Evolutionary conservation across 2,113 vertebrate species (phyloP), one percentile per base, ranked within the genome.

Genomic region (Otocyon megalotis): DNA sequence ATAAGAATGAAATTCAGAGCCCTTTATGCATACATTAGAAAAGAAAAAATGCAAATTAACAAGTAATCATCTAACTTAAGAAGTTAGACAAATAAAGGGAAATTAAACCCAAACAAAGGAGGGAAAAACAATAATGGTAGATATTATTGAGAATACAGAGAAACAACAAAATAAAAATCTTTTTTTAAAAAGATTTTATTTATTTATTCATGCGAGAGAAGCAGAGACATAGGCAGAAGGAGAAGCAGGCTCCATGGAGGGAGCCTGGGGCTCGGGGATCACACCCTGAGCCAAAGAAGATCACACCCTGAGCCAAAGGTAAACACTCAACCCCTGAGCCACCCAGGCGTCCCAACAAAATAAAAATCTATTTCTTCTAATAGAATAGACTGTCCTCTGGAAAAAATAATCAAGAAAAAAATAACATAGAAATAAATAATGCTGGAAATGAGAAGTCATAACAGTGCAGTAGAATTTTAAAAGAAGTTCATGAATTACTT

Each of bases 281-380:
- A 43, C 43, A 43, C 43, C 43, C 43, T 43, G 43, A 43, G 43
- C 6, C 43, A 43, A 43, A 7, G 43, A n/a, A n/a, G 7, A 43
- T 43, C 43, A 43, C 43, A 43, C 43, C 43, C 43, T 43, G 43
- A 43, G 43, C 6, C 43, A 43, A 43, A 7, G 43, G 43, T 43
- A 43, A 7, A 43, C 43, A 43, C 43, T 43, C 43, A 43, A 43
- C 5, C 43, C 6, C 43, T 43, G 43, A 43, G 43, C 43, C 7
- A 43, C 43, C 6, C 43, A 43, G 5, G 7, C 43, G 43, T 43
- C 43, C 8, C 43, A 90, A 48, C 13, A 71, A 84, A 79, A 56
- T 93, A 3, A 84, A 67, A 81, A 81, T 89, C 12, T 67, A 32
- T 89, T 89, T 92, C 32, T 92, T 67, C 50, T 54, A 74, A 84